Conservation (phyloP, 2,113 vertebrate species). For the Ranitomeya imitator region DNA sequence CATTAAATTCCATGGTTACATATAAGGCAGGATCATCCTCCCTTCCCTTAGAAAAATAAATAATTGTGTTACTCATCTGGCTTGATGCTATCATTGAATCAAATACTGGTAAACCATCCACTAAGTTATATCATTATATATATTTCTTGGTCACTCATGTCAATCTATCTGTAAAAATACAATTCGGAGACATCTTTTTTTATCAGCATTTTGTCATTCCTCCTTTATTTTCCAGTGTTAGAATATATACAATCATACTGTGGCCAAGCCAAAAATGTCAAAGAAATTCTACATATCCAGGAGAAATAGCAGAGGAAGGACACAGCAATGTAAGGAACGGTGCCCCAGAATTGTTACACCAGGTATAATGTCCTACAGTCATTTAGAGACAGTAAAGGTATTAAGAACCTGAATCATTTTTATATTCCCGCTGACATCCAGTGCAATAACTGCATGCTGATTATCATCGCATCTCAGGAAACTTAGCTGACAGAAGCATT, state of each 20-base stretch:
- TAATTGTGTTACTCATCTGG: not conserved
- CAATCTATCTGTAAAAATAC: not conserved
- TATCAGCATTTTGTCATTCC: too few species aligned
- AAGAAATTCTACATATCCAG: too few species aligned
- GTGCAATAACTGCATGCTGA: constrained; percentile 1
- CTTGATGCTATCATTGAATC: not conserved
- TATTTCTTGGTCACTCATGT: not conserved
- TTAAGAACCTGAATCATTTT: constrained; percentile 21
- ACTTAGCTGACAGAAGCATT: constrained; percentile 2
- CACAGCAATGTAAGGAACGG: not conserved
- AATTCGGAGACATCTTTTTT: too few species aligned
- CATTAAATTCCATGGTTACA: constrained; percentile 20
- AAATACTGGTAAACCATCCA: not conserved
- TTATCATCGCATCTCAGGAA: not conserved
- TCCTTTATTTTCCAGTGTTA: too few species aligned
- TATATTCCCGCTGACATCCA: constrained; percentile 12
- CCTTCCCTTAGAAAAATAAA: not conserved
- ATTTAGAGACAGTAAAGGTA: not conserved
- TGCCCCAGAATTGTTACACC: not conserved
- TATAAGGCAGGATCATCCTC: not conserved
- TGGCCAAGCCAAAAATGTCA: too few species aligned
- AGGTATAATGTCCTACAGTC: not conserved
- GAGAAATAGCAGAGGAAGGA: too few species aligned
- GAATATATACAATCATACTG: too few species aligned
- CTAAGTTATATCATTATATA: not conserved